These are phyloP conservation scores for Calvadosia cruxmelitensis DNA, from an alignment of 30 jellyfish, hydroid and myxozoan genomes.

Conservation along the genomic window DNA sequence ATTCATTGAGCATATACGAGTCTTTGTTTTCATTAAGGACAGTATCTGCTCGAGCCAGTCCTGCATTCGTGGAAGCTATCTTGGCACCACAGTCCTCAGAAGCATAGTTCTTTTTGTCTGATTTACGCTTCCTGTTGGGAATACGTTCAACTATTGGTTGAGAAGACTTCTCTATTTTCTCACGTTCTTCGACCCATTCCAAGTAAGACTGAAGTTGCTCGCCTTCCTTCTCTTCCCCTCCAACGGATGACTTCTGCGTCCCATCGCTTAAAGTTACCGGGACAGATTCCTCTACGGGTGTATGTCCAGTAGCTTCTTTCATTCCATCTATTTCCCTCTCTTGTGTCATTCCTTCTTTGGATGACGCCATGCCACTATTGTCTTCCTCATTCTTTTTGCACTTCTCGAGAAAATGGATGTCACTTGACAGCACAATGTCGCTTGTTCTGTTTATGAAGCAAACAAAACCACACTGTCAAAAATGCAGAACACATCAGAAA, in stretches of 20 bases:
- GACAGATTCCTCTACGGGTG: neutral
- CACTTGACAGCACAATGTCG: neutral
- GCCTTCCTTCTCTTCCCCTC: neutral
- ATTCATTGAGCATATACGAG: constrained; percentile 83
- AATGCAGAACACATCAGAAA: too few relatives aligned
- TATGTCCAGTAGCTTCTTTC: neutral
- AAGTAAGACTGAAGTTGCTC: neutral
- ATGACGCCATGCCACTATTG: neutral
- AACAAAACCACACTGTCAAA: too few relatives aligned
- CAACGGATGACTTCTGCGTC: too few relatives aligned
- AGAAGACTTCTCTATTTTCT: neutral
- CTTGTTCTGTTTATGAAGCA: neutral
- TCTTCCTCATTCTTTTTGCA: too few relatives aligned
- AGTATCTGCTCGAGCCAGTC: constrained; percentile 58
- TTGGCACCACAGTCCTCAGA: constrained; percentile 95
- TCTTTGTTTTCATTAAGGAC: constrained; percentile 85
- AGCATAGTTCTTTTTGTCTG: constrained; percentile 60
- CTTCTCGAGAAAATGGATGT: neutral
- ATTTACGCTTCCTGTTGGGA: constrained; percentile 9
- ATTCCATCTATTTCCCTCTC: neutral
- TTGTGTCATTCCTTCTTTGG: neutral
- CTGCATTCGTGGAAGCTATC: constrained; percentile 69
- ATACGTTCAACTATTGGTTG: constrained; percentile 13
- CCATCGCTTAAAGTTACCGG: neutral
- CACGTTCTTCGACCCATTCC: constrained; percentile 8